These are phyloP conservation scores for Medauroidea extradentata DNA, from an alignment of 1,140 invertebrate genomes.

Conservation along the genomic window DNA sequence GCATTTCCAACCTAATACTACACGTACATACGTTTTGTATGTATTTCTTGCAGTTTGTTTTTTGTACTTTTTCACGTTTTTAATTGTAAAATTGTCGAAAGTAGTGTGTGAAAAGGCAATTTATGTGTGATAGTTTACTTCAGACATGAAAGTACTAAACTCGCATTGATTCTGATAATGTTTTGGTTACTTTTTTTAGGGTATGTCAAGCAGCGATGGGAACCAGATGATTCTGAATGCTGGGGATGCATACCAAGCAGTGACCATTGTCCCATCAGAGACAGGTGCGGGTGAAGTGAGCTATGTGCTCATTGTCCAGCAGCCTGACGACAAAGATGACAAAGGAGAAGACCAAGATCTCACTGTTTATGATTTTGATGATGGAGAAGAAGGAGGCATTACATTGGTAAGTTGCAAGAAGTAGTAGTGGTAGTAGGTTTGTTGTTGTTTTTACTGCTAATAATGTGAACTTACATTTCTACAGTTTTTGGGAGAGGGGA, in stretches of 20 bases:
- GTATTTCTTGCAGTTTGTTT: too few relatives aligned
- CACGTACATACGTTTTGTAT: too few relatives aligned
- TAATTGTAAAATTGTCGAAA: too few relatives aligned
- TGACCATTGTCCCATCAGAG: constrained; percentile 81
- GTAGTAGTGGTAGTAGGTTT: too few relatives aligned
- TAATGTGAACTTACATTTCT: not conserved
- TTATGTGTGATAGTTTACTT: too few relatives aligned
- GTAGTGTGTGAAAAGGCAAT: too few relatives aligned
- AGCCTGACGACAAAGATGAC: constrained; percentile 52
- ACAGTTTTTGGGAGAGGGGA: not conserved
- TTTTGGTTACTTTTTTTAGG: too few relatives aligned
- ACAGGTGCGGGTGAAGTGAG: constrained; percentile 75
- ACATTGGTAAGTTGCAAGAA: constrained; percentile 12
- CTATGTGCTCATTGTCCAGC: constrained; percentile 85
- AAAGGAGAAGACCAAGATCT: constrained; percentile 44
- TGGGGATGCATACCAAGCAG: constrained; percentile 70
- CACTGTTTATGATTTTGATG: constrained; percentile 55
- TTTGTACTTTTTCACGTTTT: too few relatives aligned
- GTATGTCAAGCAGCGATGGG: not conserved
- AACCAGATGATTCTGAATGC: constrained; percentile 43
- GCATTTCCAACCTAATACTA: too few relatives aligned
- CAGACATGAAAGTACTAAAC: too few relatives aligned
- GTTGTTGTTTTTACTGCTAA: not conserved
- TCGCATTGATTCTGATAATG: too few relatives aligned
- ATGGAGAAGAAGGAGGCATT: constrained; percentile 48